Evolutionary conservation across 1,140 invertebrate species (phyloP).

Genomic region (Aphidius gifuensis): DNA sequence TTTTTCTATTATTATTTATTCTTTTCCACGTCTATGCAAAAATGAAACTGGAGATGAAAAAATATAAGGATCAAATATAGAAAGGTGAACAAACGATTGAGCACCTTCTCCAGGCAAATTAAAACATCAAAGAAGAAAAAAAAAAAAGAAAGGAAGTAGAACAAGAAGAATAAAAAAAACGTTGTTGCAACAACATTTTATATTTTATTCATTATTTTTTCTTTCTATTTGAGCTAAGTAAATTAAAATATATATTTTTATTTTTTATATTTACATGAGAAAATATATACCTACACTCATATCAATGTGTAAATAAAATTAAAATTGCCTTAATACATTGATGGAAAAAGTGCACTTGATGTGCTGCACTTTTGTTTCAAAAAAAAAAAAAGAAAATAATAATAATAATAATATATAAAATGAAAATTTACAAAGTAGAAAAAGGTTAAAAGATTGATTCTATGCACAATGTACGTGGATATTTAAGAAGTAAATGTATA

Average conservation of each 20-base stretch:
- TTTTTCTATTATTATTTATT: background rate
- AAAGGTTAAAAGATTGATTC: background rate
- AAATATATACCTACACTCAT: no score
- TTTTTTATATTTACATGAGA: no score
- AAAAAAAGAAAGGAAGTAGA: background rate
- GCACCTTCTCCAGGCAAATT: conserved; percentile 16
- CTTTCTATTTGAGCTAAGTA: no score
- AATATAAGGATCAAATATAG: conserved; percentile 2
- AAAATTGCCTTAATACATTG: no score
- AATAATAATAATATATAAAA: no score
- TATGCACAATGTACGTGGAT: background rate
- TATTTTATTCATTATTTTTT: background rate
- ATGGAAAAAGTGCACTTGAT: no score
- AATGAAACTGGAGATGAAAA: background rate
- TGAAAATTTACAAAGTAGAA: conserved; percentile 1
- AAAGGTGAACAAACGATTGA: conserved; percentile 25
- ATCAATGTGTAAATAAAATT: no score
- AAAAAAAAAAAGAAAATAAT: no score
- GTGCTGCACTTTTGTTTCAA: no score
- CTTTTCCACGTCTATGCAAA: background rate
- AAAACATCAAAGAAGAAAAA: conserved; percentile 13
- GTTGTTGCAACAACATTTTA: no score
- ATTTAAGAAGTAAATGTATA: background rate
- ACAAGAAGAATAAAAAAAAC: background rate
- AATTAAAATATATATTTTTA: no score